These are phyloP conservation scores for Lasioglossum figueresi DNA, from an alignment of 2,888 invertebrate genomes.

Conservation along the genomic window DNA sequence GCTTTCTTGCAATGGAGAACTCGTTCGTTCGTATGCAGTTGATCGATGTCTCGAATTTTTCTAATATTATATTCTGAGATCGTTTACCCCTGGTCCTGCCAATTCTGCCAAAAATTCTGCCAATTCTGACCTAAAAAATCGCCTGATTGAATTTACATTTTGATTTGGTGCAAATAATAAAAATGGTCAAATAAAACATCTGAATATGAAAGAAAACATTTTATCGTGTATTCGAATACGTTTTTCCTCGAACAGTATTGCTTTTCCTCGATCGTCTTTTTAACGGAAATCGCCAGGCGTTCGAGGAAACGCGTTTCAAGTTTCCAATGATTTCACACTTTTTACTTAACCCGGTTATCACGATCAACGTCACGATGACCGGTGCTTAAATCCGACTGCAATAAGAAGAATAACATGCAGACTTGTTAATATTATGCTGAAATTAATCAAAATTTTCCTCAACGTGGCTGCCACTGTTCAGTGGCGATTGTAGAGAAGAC, in stretches of 20 bases:
- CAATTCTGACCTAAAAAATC: too few relatives aligned
- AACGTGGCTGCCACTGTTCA: not conserved
- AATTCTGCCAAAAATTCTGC: too few relatives aligned
- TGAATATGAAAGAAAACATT: not conserved
- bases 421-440: not conserved
- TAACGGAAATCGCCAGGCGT: not conserved
- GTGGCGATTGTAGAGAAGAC: too few relatives aligned
- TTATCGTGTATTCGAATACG: not conserved
- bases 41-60: not conserved
- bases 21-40: not conserved
- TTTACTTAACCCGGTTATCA: not conserved
- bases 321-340: not conserved
- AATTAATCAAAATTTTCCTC: not conserved
- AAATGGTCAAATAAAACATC: not conserved
- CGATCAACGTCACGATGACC: not conserved
- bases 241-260: not conserved
- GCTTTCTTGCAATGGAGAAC: constrained; percentile 1
- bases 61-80: not conserved
- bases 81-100: not conserved
- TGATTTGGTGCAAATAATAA: too few relatives aligned
- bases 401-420: not conserved
- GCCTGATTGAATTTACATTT: too few relatives aligned
- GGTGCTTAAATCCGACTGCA: not conserved
- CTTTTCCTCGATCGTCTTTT: not conserved
- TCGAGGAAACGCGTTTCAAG: not conserved